Conservation (phyloP, 1,140 invertebrate genomes). For the Tetramorium alpestre region DNA sequence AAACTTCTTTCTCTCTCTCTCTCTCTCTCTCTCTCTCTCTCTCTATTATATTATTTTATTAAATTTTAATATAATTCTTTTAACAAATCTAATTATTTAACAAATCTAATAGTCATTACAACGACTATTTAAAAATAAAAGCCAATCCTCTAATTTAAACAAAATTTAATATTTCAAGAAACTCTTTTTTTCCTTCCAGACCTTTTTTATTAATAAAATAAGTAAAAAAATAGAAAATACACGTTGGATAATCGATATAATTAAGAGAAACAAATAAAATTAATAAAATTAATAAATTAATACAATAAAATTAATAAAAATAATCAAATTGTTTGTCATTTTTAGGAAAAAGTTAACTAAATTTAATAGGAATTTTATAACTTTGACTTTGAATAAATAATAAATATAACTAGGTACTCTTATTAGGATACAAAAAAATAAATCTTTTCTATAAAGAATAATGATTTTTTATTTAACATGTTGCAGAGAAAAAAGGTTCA, state of each 20-base stretch:
- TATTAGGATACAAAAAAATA: neutral
- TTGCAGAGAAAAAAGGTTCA: constrained; percentile 49
- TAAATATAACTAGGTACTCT: neutral
- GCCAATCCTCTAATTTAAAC: neutral
- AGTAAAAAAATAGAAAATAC: too few relatives aligned
- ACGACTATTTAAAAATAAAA: neutral
- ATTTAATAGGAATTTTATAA: neutral
- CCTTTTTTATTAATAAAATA: too few relatives aligned
- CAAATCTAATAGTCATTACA: neutral
- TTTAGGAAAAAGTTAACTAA: neutral
- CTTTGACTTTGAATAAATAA: neutral
- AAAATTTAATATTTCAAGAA: neutral
- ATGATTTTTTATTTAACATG: neutral
- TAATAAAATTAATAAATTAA: too few relatives aligned
- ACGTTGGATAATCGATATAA: too few relatives aligned
- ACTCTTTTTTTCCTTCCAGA: neutral
- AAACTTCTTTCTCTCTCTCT: neutral
- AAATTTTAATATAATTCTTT: neutral
- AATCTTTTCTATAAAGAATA: neutral
- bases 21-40: neutral
- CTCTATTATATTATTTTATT: neutral
- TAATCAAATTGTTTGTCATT: neutral
- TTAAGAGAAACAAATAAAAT: neutral
- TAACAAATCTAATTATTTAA: neutral
- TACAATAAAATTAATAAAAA: neutral